Conservation (phyloP, 2,797 vertebrate species). For the Hypotaenidia okinawae region DNA sequence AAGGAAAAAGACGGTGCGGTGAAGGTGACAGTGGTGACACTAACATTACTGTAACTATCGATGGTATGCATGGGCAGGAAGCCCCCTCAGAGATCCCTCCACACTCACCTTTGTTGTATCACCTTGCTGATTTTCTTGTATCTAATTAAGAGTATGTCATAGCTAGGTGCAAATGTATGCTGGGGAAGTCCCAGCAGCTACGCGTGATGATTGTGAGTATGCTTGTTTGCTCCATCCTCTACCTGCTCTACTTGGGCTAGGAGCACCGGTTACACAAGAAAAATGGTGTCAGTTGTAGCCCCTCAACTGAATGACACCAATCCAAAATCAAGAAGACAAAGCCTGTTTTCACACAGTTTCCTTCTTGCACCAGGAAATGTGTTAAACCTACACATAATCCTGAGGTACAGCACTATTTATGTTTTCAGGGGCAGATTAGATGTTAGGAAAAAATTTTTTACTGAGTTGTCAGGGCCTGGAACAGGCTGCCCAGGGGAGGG, state of each 20-base stretch:
- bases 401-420: not conserved
- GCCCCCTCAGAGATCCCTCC: not conserved
- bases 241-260: not conserved
- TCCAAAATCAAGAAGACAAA: not conserved
- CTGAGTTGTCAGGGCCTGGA: too few species aligned
- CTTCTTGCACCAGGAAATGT: not conserved
- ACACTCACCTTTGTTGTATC: not conserved
- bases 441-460: too few species aligned
- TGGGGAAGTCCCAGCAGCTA: not conserved
- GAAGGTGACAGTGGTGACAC: not conserved
- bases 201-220: accelerated
- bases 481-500: too few species aligned
- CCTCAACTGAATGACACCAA: not conserved
- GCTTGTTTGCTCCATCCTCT: not conserved
- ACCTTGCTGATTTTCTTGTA: not conserved
- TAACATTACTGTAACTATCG: not conserved
- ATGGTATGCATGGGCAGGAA: not conserved
- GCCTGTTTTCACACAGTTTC: not conserved
- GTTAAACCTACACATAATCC: not conserved
- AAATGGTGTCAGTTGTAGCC: not conserved
- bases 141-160: not conserved
- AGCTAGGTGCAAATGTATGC: not conserved
- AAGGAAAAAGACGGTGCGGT: not conserved
- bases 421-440: too few species aligned
- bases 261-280: not conserved